phyloP scores from a whole-genome alignment of 2,113 vertebrate genomes.

The Capra hircus region DNA sequence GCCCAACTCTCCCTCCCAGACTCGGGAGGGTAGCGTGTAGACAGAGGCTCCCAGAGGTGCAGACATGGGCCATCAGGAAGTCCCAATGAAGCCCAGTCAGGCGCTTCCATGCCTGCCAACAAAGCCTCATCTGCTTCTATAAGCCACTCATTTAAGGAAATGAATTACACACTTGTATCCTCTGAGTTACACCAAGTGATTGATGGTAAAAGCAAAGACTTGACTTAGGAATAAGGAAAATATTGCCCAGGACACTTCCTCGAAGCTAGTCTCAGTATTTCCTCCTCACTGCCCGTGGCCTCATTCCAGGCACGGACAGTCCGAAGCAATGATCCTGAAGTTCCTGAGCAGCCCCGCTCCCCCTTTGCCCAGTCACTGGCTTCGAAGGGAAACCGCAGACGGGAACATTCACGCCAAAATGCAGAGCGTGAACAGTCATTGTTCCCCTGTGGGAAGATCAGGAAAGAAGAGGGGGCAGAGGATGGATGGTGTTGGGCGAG shows the following conservation, averaged over 20 bases:
- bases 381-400: background rate
- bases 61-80: background rate
- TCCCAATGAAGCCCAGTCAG: background rate
- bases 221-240: slow-evolving; percentile 77
- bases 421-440: too few relatives aligned
- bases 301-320: slow-evolving; percentile 63
- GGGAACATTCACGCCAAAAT: background rate
- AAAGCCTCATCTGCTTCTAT: slow-evolving; percentile 59
- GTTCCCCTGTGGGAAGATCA: background rate
- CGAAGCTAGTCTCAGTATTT: slow-evolving; percentile 77
- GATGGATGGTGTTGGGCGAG: background rate
- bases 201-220: slow-evolving; percentile 79
- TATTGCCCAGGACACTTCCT: slow-evolving; percentile 77
- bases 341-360: background rate
- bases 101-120: slow-evolving; percentile 42
- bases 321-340: background rate
- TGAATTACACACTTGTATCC: slow-evolving; percentile 78
- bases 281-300: slow-evolving; percentile 71
- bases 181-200: slow-evolving; percentile 73
- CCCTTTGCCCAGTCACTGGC: background rate
- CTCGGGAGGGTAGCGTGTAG: background rate
- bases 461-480: background rate
- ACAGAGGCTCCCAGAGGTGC: background rate
- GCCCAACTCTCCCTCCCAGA: background rate
- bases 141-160: slow-evolving; percentile 75